These are phyloP conservation scores for Canis aureus DNA, from an alignment of 2,113 vertebrate genomes.

Conservation along the genomic window DNA sequence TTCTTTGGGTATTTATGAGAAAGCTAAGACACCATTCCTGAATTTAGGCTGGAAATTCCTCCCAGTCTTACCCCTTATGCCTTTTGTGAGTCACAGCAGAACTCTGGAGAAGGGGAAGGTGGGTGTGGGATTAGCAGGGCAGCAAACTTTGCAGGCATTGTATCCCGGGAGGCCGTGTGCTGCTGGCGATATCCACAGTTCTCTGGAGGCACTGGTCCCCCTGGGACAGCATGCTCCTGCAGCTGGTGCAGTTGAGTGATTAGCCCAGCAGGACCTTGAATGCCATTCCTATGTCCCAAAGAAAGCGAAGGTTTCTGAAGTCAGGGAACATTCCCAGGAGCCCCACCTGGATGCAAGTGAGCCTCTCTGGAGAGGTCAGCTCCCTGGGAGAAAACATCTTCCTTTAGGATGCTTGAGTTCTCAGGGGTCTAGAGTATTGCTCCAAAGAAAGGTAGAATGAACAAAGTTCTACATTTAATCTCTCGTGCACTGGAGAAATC, in stretches of 20 bases:
- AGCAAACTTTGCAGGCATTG: not conserved
- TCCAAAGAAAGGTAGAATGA: not conserved
- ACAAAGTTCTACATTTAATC: not conserved
- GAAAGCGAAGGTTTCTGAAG: not conserved
- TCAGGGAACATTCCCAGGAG: conserved; percentile 14
- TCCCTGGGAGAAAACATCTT: not conserved
- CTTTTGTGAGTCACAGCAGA: not conserved
- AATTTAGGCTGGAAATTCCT: conserved; percentile 40
- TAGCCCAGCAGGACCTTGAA: not conserved
- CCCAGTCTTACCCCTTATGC: not conserved
- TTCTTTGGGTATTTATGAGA: conserved; percentile 22
- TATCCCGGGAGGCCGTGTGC: too few relatives aligned
- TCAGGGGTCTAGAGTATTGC: not conserved
- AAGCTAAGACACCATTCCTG: not conserved
- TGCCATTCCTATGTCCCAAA: not conserved
- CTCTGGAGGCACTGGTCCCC: not conserved
- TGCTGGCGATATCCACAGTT: not conserved
- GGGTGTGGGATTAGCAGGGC: not conserved
- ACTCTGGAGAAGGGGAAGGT: not conserved
- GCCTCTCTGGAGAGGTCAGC: not conserved
- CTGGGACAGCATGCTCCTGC: not conserved
- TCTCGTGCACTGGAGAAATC: not conserved
- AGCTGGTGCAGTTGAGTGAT: not conserved
- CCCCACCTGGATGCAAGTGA: not conserved
- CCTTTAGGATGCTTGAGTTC: not conserved